Evolutionary conservation across 2,113 vertebrate genomes (phyloP).

Genomic region (Oncorhynchus tshawytscha): DNA sequence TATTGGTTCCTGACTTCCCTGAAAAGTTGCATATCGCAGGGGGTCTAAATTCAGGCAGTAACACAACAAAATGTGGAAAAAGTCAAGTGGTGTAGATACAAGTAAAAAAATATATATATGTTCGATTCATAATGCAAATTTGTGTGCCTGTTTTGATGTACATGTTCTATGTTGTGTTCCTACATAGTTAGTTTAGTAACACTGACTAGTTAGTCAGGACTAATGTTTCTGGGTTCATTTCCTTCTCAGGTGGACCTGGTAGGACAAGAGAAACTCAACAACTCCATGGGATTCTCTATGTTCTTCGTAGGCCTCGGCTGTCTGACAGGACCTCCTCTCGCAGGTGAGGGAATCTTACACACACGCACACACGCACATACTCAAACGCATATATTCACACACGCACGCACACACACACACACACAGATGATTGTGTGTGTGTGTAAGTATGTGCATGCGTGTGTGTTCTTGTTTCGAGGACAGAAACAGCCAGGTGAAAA

Average conservation of each 20-base stretch:
- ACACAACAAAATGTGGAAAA: too few relatives aligned
- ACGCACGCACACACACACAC: background rate
- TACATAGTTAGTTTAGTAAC: background rate
- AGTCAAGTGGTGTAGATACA: too few relatives aligned
- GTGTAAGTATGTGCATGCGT: too few relatives aligned
- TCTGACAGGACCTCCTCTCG: constrained; percentile 85
- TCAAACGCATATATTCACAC: too few relatives aligned
- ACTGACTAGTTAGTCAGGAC: background rate
- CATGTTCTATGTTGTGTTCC: background rate
- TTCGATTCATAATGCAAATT: too few relatives aligned
- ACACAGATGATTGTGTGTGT: too few relatives aligned
- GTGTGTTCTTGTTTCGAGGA: constrained; percentile 19
- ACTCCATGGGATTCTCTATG: constrained; percentile 84
- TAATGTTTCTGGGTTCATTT: background rate
- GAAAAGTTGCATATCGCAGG: too few relatives aligned
- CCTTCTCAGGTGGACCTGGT: constrained; percentile 83
- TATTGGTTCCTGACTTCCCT: too few relatives aligned
- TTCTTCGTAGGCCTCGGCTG: constrained; percentile 88
- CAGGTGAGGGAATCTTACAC: constrained; percentile 75
- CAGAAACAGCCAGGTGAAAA: constrained; percentile 36
- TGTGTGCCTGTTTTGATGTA: background rate
- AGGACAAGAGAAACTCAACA: constrained; percentile 78
- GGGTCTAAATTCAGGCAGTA: too few relatives aligned
- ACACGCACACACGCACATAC: background rate
- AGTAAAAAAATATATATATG: too few relatives aligned